Percentiles rank a stretch among this genome's conserved stretches.
These are phyloP conservation scores for Marmota flaviventris DNA, from an alignment of 2,113 vertebrate species.

Conservation along the genomic window DNA sequence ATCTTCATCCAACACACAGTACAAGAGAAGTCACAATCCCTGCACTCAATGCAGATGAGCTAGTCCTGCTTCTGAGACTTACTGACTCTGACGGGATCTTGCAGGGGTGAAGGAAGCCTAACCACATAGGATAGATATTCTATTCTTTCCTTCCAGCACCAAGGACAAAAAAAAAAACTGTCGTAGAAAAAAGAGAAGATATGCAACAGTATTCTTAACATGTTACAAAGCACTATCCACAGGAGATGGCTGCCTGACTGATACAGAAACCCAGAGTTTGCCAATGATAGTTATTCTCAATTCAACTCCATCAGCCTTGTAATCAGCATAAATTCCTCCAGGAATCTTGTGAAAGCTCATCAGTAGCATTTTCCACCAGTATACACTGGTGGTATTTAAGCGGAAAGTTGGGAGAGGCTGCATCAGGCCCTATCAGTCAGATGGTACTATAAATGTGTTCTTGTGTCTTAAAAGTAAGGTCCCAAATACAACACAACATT, in stretches of 20 bases:
- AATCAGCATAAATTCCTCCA: neutral
- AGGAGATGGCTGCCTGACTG: neutral
- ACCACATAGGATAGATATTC: neutral
- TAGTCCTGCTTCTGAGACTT: neutral
- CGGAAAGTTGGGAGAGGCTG: neutral
- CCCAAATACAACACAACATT: neutral
- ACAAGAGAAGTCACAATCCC: neutral
- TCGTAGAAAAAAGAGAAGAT: neutral
- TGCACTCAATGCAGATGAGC: fast-evolving
- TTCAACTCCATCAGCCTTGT: neutral
- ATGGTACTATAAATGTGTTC: neutral
- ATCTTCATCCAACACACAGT: neutral
- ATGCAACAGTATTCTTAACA: neutral
- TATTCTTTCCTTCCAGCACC: neutral
- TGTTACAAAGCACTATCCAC: neutral
- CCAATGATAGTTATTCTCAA: neutral
- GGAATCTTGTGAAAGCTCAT: neutral
- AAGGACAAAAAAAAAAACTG: neutral
- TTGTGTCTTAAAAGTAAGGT: neutral
- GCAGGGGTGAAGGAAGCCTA: too few species aligned
- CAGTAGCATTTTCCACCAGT: neutral
- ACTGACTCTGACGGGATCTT: neutral
- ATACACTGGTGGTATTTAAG: neutral
- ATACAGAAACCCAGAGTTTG: neutral
- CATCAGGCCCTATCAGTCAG: neutral